Evolutionary conservation across 2,113 vertebrate genomes (phyloP), one percentile per base, ranked within the genome.

Genomic region (Bathybates hornii): DNA sequence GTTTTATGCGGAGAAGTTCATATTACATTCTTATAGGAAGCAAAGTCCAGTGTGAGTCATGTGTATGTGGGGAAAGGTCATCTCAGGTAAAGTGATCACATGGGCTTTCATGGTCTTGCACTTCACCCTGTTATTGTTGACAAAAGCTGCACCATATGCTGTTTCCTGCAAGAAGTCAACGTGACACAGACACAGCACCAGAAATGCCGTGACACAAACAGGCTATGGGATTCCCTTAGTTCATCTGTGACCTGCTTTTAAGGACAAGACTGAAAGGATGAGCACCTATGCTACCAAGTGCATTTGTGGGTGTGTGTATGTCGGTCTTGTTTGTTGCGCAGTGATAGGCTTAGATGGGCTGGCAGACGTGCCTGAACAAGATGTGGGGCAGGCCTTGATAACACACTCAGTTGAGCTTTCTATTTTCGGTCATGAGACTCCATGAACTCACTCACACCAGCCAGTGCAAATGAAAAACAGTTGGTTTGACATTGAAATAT

Each of bases 341-440:
- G 87, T 53, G 91, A 93, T 88, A 92, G 94, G 86, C 86, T 92
- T 85, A 92, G 90, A 92, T 89, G 87, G 91, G 85, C 91, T 91
- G 88, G 90, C 89, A 90, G 93, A 95, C 94, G 79, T 93, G 94
- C 92, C 92, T 90, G 89, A 89, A 95, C 94, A 95, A 92, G 93
- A 93, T 94, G 91, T 93, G 90, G 87, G 92, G 88, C 90, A 87
- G 90, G 90, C 80, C 85, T 86, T 84, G 93, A 94, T 92, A 94
- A 91, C 88, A 82, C 88, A 89, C 87, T 91, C 92, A 86, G 89
- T 94, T 92, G 90, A 92, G 89, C 73, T 79, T 86, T 87, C 88
- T 95, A 93, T 94, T 94, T 93, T 90, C 27, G 24, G 93, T 96
- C 92, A 94, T 94, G 90, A 80, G 92, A 93, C 87, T 91, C 43